Base-by-base conservation (phyloP, 2,888 invertebrate genomes). In the Drosophila sordidula region DNA sequence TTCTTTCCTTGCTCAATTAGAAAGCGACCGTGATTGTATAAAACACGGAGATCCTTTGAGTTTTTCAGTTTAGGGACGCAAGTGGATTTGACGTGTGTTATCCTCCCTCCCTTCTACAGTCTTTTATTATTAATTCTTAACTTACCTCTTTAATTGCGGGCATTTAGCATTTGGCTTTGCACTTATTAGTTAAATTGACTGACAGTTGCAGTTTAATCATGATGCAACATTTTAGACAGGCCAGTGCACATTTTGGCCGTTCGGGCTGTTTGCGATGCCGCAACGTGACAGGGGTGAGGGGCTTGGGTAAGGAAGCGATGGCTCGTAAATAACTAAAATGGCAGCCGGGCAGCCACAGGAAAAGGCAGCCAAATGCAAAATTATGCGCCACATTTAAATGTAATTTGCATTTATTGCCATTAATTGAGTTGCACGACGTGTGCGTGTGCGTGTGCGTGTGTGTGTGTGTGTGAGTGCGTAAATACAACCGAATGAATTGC, bases 391-490 rank as follows among this genome's bases (percentile, higher is more conserved):
- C 81, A 84, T 78, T 87, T 73, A 78, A 78, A 81, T 84, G 73
- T 57, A 81, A 87, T 85, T 79, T 73, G 67, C 82, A 85, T 73
- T 71, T 68, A 68, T 76, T 87, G 67, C 57, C 69, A 85, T 81
- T 85, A 87, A 87, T 85, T 85, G 86, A 78, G 79, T 78, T 85
- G 65, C 64, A 46, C 59, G 51, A 57, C 34, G 5, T 32, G 44
- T 5, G 29, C 39, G n/a, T n/a, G 32, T 34, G 26, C 25, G 47
- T 47, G 45, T 32, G 47, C 34, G 66, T 59, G 56, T 65, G 32
- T 18, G 50, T 50, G 52, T 36, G 36, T 51, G 29, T 42, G 38
- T 26, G 29, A 25, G 52, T 61, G 56, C 55, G 47, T 64, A 47
- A 55, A 58, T 51, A 51, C 44, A 42, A 47, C 2, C 61, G 44